Base-by-base conservation (phyloP, 2,113 vertebrate genomes). In the Psettodes erumei region DNA sequence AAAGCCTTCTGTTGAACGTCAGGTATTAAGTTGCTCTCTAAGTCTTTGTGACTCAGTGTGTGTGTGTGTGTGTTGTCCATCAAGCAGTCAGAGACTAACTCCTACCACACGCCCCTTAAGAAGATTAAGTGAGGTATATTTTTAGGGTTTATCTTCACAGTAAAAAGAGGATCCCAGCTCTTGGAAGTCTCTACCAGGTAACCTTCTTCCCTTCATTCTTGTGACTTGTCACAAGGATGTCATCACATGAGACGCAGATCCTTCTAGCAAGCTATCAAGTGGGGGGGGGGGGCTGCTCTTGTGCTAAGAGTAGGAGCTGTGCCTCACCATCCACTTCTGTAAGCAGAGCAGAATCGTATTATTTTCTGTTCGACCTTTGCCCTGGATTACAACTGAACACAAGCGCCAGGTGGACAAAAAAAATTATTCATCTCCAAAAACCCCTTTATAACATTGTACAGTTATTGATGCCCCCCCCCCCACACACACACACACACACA, bases 111-210 rank as follows among this genome's bases (percentile, higher is more conserved):
- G 72, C 88, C 84, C 76, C 79, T 77, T 95, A 96, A 96, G 95
- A 74, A 95, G 97, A 96, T 98, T 98, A 98, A 86, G 77, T 32
- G 71, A 92, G 88, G 95, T 92, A 70, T 95, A 96, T 96, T 95
- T 96, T 96, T 95, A 95, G 95, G 90, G 94, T 95, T 96, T 94
- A 96, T 94, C 94, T 94, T 90, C 81, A 66, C 50, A 93, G 87
- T 86, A 86, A 93, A 93, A 74, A 86, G 76, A 89, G 86, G 91
- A 90, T 79, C 83, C 85, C 82, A 86, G 86, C 83, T 88, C 86
- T 54, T 68, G 73, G 82, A 69, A 64, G 63, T 83, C 82, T 82
- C 45, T 19, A 59, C 59, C 71, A 71, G 47, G 62, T 84, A 76
- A 80, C 58, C 65, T 47, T 81, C 70, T 61, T 38, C 54, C 38